phyloP scores from a whole-genome alignment of 92 coral and sea anemone species.

The Heteractis magnifica region DNA sequence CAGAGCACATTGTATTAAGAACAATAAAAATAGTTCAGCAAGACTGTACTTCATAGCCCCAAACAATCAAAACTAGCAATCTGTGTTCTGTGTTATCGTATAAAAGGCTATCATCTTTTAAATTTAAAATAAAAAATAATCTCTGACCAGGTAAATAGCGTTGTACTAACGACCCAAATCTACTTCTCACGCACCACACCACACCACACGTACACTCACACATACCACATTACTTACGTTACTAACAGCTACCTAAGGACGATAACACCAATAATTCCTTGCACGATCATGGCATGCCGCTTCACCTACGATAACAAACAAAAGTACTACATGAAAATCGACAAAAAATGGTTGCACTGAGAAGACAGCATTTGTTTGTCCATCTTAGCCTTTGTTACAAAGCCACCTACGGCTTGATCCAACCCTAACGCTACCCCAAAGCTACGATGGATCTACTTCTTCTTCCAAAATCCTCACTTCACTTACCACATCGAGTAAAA shows the following conservation, averaged over 20 bases:
- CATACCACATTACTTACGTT: neutral
- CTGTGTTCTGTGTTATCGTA: neutral
- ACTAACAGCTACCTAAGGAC: slow-evolving; percentile 2
- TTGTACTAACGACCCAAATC: slow-evolving; percentile 3
- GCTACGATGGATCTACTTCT: too few species aligned
- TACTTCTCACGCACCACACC: neutral
- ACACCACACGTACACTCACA: neutral
- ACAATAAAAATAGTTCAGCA: slow-evolving; percentile 2
- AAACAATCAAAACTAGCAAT: neutral
- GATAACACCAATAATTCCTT: neutral
- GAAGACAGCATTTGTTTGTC: too few species aligned
- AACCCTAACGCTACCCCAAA: too few species aligned
- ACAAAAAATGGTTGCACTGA: too few species aligned
- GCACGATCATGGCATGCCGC: neutral
- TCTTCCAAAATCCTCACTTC: too few species aligned
- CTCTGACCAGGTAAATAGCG: slow-evolving; percentile 6
- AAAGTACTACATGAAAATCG: neutral
- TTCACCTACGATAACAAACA: neutral
- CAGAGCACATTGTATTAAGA: neutral
- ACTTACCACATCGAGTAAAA: too few species aligned
- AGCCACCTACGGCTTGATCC: too few species aligned
- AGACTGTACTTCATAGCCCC: slow-evolving; percentile 7
- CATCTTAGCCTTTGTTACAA: too few species aligned
- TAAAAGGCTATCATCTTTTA: slow-evolving; percentile 1
- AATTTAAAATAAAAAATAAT: slow-evolving; percentile 4